Conservation (phyloP, 2,888 invertebrate genomes). For the Myathropa florea region DNA sequence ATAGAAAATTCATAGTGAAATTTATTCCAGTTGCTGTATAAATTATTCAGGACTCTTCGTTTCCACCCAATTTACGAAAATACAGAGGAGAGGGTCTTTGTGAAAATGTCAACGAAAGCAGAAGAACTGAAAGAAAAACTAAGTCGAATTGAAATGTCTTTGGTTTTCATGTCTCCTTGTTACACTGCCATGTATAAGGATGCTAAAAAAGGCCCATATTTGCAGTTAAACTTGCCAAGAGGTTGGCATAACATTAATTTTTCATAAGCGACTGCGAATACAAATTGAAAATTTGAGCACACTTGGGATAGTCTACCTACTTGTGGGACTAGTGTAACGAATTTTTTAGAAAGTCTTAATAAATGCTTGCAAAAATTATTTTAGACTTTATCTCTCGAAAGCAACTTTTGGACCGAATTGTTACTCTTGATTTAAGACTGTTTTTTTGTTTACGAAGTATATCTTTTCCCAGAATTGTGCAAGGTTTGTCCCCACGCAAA, state of each 20-base stretch:
- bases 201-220: not conserved
- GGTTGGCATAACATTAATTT: constrained; percentile 1
- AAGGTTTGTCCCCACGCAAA: too few species aligned
- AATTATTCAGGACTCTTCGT: constrained; percentile 40
- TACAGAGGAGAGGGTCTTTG: not conserved
- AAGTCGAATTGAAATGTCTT: not conserved
- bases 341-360: too few species aligned
- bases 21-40: constrained; percentile 41
- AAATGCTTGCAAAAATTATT: too few species aligned
- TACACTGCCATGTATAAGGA: not conserved
- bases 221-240: not conserved
- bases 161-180: not conserved
- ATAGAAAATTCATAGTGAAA: constrained; percentile 48
- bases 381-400: too few species aligned
- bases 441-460: too few species aligned
- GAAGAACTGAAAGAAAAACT: not conserved
- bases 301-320: not conserved
- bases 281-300: not conserved
- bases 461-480: too few species aligned
- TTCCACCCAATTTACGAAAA: constrained; percentile 48
- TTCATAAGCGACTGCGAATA: not conserved
- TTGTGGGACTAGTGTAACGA: not conserved
- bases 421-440: too few species aligned
- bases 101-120: constrained; percentile 13
- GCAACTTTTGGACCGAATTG: too few species aligned